Conservation (phyloP, 2,888 invertebrate species). For the Acanthopleura granulata region DNA sequence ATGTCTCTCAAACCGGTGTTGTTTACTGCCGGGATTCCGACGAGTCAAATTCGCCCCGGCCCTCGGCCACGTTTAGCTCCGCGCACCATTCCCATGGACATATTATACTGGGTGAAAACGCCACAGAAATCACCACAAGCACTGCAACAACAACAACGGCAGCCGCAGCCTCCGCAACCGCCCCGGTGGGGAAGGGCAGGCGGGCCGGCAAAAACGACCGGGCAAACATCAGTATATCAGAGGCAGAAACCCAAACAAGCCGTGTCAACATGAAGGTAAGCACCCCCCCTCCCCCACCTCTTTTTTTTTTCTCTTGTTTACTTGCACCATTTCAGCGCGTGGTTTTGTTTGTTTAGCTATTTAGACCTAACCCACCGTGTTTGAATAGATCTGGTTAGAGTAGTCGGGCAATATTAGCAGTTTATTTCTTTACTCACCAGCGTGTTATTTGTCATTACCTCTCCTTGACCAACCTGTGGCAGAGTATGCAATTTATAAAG, state of each 20-base stretch:
- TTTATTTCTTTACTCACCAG: no score
- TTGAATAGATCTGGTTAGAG: no score
- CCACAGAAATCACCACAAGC: neutral
- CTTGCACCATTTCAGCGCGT: neutral
- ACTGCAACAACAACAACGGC: slow-evolving; percentile 14
- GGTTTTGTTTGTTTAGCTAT: neutral
- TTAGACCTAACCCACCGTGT: neutral
- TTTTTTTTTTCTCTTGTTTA: neutral
- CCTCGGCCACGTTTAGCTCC: slow-evolving; percentile 9
- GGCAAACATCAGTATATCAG: slow-evolving; percentile 22
- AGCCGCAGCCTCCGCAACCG: neutral
- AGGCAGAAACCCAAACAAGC: slow-evolving; percentile 35
- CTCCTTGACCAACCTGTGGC: no score
- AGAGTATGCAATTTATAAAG: no score
- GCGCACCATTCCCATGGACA: slow-evolving; percentile 12
- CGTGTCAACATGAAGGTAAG: slow-evolving; percentile 32
- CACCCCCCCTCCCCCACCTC: neutral
- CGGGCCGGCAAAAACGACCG: slow-evolving; percentile 1
- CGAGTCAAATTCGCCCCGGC: slow-evolving; percentile 35
- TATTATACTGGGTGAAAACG: slow-evolving; percentile 1
- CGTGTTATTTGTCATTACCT: no score
- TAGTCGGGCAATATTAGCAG: no score
- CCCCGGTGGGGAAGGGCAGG: neutral
- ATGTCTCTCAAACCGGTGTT: slow-evolving; percentile 63
- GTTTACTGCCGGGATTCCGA: slow-evolving; percentile 65